phyloP scores from a whole-genome alignment of 2,888 invertebrate genomes.

The Lepidonotus clava region DNA sequence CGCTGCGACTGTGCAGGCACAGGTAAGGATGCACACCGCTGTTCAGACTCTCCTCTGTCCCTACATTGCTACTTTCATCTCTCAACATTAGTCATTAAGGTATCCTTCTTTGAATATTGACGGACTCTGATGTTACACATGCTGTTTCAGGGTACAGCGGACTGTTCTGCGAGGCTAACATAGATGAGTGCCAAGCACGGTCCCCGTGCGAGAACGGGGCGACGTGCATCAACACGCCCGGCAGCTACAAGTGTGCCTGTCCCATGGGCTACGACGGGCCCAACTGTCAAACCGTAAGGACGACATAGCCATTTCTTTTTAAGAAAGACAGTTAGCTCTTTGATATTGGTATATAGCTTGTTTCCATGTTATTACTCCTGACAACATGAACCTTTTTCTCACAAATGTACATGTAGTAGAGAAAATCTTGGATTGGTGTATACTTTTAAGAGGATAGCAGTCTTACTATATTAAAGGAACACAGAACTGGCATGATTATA shows the following conservation, averaged over 20 bases:
- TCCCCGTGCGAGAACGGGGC: constrained; percentile 36
- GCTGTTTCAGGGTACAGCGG: constrained; percentile 53
- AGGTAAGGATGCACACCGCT: constrained; percentile 8
- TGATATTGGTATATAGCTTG: too few relatives aligned
- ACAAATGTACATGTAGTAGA: too few relatives aligned
- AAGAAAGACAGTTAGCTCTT: too few relatives aligned
- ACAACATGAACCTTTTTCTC: too few relatives aligned
- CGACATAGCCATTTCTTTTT: too few relatives aligned
- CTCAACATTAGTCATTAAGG: too few relatives aligned
- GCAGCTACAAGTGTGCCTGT: constrained; percentile 56
- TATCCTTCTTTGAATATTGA: background rate
- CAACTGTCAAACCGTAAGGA: constrained; percentile 55
- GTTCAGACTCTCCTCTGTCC: background rate
- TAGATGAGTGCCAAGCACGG: constrained; percentile 51
- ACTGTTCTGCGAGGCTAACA: constrained; percentile 35
- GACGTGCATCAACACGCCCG: constrained; percentile 53
- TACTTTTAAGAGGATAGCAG: too few relatives aligned
- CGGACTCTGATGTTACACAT: background rate
- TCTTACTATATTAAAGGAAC: too few relatives aligned
- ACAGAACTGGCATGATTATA: too few relatives aligned
- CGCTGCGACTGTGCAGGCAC: constrained; percentile 55
- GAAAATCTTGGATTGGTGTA: too few relatives aligned
- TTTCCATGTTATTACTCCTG: too few relatives aligned
- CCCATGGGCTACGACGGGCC: constrained; percentile 43
- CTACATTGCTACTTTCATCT: background rate